Percentiles rank a stretch among this genome's conserved stretches.
Conservation (phyloP, 2,797 vertebrate species). For the Melanotaenia maccullochi region DNA sequence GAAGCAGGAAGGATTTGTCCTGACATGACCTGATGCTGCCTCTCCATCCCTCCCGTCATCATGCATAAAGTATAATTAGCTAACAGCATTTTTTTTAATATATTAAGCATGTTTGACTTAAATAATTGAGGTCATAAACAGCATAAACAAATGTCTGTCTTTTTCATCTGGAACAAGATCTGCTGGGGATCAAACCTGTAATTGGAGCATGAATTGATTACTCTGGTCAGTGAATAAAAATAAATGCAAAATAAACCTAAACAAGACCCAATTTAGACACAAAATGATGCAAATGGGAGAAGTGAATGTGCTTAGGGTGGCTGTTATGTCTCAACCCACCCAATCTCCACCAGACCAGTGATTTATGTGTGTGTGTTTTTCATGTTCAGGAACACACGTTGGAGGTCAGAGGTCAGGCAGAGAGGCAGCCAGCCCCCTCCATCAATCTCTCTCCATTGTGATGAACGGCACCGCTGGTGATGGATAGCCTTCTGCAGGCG, state of each 20-base stretch:
- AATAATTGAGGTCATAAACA: slow-evolving; percentile 43
- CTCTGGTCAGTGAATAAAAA: neutral
- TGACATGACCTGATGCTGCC: slow-evolving; percentile 12
- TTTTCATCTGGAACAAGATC: slow-evolving; percentile 10
- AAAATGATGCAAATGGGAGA: too few relatives aligned
- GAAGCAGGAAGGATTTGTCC: slow-evolving; percentile 15
- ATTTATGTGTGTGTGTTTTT: neutral
- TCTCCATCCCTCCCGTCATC: slow-evolving; percentile 41
- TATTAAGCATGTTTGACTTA: slow-evolving; percentile 48
- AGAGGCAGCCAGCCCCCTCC: slow-evolving; percentile 29
- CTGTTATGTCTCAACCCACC: neutral
- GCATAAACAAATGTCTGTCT: slow-evolving; percentile 7
- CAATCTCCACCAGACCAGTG: slow-evolving; percentile 1
- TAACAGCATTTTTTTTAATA: slow-evolving; percentile 48
- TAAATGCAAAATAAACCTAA: neutral
- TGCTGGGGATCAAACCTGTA: slow-evolving; percentile 25
- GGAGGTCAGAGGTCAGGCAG: slow-evolving; percentile 54
- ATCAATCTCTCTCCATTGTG: slow-evolving; percentile 18
- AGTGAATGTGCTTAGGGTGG: too few relatives aligned
- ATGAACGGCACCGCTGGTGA: slow-evolving; percentile 50
- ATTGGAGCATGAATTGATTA: slow-evolving; percentile 11
- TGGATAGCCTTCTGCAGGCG: slow-evolving; percentile 60
- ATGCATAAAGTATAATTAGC: slow-evolving; percentile 54
- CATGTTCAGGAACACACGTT: slow-evolving; percentile 14
- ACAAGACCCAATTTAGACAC: neutral